A percentile compares a stretch with the other conserved stretches of the same genome.
Conservation (phyloP, 2,797 vertebrate species). For the Serranus cabrilla region DNA sequence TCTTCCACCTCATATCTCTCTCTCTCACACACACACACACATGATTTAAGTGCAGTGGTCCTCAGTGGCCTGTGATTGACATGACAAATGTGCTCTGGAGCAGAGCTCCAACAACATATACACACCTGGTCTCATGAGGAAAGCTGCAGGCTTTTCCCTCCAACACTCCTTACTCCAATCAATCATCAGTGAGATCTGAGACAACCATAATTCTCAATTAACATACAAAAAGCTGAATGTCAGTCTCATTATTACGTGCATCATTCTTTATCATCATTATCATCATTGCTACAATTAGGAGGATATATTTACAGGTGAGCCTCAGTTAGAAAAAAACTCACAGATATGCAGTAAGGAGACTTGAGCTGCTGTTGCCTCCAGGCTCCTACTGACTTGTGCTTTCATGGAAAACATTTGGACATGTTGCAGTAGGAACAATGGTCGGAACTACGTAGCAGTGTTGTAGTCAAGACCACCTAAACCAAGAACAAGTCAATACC, state of each 20-base stretch:
- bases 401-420: neutral
- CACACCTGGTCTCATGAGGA: constrained; percentile 58
- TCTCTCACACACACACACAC: constrained; percentile 4
- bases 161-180: constrained; percentile 43
- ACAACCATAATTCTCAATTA: constrained; percentile 35
- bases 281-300: constrained; percentile 25
- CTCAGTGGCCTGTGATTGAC: constrained; percentile 64
- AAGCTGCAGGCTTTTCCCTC: constrained; percentile 50
- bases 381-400: constrained; percentile 10
- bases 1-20: neutral
- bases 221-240: constrained; percentile 32
- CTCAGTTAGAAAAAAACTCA: too few species aligned
- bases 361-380: constrained; percentile 28
- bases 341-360: constrained; percentile 10
- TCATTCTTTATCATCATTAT: constrained; percentile 44
- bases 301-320: constrained; percentile 3
- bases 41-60: constrained; percentile 21
- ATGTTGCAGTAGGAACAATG: too few species aligned
- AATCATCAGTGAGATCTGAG: constrained; percentile 50
- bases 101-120: constrained; percentile 55
- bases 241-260: constrained; percentile 9
- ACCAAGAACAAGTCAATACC: too few species aligned
- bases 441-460: too few species aligned
- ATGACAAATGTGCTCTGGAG: constrained; percentile 71
- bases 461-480: too few species aligned